Evolutionary conservation across 2,888 invertebrate species (phyloP).

Genomic region (Ophion ellenae): DNA sequence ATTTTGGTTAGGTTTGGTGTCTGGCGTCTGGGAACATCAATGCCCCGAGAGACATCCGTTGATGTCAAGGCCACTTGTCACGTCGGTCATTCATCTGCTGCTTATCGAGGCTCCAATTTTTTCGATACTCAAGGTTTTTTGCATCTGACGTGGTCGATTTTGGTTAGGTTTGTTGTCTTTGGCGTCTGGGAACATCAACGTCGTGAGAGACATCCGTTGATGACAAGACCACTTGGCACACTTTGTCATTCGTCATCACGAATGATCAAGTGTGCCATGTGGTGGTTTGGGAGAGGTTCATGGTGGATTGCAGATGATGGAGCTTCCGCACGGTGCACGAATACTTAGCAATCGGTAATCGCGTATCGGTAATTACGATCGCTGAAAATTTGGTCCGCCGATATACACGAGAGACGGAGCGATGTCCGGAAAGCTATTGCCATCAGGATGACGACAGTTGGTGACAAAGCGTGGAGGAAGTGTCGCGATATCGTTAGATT

Average conservation of each 20-base stretch:
- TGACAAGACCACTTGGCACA: neutral
- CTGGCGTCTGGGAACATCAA: neutral
- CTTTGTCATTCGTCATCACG: neutral
- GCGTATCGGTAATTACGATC: constrained; percentile 7
- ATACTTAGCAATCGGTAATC: constrained; percentile 3
- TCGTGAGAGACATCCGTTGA: neutral
- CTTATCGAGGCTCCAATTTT: no score
- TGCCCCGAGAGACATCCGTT: no score
- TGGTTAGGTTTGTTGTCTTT: neutral
- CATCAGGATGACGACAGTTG: neutral
- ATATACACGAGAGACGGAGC: neutral
- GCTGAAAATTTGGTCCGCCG: constrained; percentile 29
- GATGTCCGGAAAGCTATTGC: neutral
- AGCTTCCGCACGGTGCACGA: neutral
- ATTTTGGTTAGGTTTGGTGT: neutral
- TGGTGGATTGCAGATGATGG: neutral
- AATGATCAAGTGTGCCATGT: neutral
- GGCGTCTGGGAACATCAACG: neutral
- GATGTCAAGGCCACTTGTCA: neutral
- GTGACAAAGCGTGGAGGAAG: neutral
- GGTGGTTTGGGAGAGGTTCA: neutral
- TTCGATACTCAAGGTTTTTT: no score
- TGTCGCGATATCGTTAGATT: constrained; percentile 72
- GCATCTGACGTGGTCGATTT: neutral
- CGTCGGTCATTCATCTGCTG: neutral